Evolutionary conservation across 2,888 invertebrate genomes (phyloP).

Genomic region (Dynastes grantii): DNA sequence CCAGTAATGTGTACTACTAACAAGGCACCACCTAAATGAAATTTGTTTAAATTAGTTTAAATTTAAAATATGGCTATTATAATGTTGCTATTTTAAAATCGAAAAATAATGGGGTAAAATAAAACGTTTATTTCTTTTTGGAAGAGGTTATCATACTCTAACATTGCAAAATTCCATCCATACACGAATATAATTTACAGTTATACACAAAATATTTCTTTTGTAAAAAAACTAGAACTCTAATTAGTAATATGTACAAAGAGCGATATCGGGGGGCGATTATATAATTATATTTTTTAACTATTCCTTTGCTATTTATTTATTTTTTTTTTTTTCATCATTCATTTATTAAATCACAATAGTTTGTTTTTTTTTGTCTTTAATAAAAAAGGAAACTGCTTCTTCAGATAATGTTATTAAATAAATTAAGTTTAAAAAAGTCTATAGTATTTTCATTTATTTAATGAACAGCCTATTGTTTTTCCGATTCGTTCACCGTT

Average conservation of each 20-base stretch:
- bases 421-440: slow-evolving; percentile 46
- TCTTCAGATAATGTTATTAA: slow-evolving; percentile 30
- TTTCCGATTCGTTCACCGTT: slow-evolving; percentile 41
- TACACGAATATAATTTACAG: slow-evolving; percentile 57
- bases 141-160: slow-evolving; percentile 49
- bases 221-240: slow-evolving; percentile 69
- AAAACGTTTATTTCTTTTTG: slow-evolving; percentile 39
- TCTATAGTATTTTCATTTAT: slow-evolving; percentile 33
- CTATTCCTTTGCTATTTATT: slow-evolving; percentile 5
- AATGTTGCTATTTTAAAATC: no score
- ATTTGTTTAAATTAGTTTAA: no score
- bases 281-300: slow-evolving; percentile 16
- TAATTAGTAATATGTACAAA: slow-evolving; percentile 63
- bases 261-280: slow-evolving; percentile 46
- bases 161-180: slow-evolving; percentile 49
- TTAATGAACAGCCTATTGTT: slow-evolving; percentile 46
- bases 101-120: no score
- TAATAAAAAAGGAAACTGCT: slow-evolving; percentile 44
- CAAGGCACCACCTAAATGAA: no score
- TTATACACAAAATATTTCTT: slow-evolving; percentile 62
- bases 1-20: no score
- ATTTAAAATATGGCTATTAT: no score
- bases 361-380: slow-evolving; percentile 49
- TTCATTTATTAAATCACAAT: slow-evolving; percentile 52
- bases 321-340: slow-evolving; percentile 11